Conservation (phyloP, 2,113 vertebrate species). For the Chionis minor region DNA sequence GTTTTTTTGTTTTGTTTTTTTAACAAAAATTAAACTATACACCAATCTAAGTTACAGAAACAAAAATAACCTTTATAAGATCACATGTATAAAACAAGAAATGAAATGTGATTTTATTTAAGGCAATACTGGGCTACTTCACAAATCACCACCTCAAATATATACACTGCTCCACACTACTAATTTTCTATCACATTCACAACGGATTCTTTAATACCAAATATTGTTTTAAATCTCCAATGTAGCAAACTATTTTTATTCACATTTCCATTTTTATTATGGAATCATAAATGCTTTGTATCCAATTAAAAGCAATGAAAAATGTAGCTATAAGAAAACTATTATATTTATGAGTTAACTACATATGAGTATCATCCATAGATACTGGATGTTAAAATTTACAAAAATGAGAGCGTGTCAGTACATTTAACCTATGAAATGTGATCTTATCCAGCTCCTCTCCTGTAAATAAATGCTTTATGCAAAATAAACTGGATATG, state of each 20-base stretch:
- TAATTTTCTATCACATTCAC: conserved; percentile 84
- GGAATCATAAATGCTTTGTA: conserved; percentile 75
- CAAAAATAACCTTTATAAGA: conserved; percentile 77
- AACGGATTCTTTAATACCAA: conserved; percentile 77
- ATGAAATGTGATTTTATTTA: conserved; percentile 88
- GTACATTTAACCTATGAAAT: conserved; percentile 64
- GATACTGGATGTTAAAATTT: conserved; percentile 66
- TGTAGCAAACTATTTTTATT: conserved; percentile 81
- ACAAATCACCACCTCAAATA: conserved; percentile 86
- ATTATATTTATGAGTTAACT: conserved; percentile 69
- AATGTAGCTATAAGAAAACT: conserved; percentile 71
- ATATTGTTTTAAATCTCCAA: conserved; percentile 77
- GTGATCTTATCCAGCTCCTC: conserved; percentile 66
- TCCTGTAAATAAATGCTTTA: conserved; percentile 72
- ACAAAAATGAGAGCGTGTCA: conserved; percentile 71
- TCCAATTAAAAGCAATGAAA: conserved; percentile 74
- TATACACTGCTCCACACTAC: conserved; percentile 84
- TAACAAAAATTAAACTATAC: conserved; percentile 80
- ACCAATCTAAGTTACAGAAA: conserved; percentile 79
- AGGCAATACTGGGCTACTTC: conserved; percentile 89
- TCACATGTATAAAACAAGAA: conserved; percentile 85
- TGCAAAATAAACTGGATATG: conserved; percentile 77
- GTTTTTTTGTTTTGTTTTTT: conserved; percentile 62
- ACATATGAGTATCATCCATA: conserved; percentile 67
- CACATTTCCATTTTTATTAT: conserved; percentile 78